Conservation (phyloP, 1,140 invertebrate species). For the Macrostomum lignano region DNA sequence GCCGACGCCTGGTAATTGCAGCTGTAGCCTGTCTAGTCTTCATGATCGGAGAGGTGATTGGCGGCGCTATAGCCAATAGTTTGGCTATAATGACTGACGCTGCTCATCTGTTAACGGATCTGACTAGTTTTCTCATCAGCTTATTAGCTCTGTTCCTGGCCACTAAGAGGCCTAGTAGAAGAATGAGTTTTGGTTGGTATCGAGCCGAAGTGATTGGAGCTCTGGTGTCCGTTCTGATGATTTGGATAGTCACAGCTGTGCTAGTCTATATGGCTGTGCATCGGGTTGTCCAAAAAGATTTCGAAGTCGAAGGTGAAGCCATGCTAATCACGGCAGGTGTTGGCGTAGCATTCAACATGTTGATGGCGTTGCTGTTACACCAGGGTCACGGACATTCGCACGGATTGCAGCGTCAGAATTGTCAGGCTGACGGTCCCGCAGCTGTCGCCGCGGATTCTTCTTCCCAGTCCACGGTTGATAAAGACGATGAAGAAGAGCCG, state of each 20-base stretch:
- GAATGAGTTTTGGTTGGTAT: slow-evolving; percentile 54
- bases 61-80: slow-evolving; percentile 62
- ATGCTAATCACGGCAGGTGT: slow-evolving; percentile 69
- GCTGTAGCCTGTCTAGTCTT: too few relatives aligned
- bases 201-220: slow-evolving; percentile 72
- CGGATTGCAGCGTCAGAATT: too few relatives aligned
- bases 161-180: slow-evolving; percentile 49
- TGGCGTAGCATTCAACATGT: slow-evolving; percentile 58
- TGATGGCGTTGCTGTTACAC: too few relatives aligned
- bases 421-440: too few relatives aligned
- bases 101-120: slow-evolving; percentile 76
- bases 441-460: neutral
- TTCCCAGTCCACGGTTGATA: neutral
- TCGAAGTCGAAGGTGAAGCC: slow-evolving; percentile 48
- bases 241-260: slow-evolving; percentile 75
- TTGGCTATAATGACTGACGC: slow-evolving; percentile 82
- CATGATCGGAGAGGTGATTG: too few relatives aligned
- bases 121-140: slow-evolving; percentile 82
- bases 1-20: too few relatives aligned
- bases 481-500: too few relatives aligned
- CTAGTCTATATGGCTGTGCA: slow-evolving; percentile 59
- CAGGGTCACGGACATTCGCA: too few relatives aligned
- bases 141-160: slow-evolving; percentile 70
- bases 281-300: slow-evolving; percentile 44
- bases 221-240: slow-evolving; percentile 58